Evolutionary conservation across 2,888 invertebrate species (phyloP), one percentile per base, ranked within the genome.

Genomic region (Fragum sueziense): DNA sequence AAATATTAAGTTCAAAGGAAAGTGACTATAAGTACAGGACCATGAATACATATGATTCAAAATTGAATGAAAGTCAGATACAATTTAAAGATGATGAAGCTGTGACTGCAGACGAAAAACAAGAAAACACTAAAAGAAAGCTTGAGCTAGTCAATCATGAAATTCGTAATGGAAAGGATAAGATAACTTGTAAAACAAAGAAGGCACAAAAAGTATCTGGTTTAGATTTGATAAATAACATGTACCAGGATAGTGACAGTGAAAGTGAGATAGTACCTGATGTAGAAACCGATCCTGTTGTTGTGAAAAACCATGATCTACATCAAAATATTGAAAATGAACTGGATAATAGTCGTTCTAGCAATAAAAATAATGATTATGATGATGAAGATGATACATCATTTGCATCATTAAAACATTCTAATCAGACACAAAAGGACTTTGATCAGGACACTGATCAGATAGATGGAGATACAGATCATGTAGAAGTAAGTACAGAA

Each of bases 311-410:
- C n/a, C n/a, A n/a, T n/a, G n/a, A n/a, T n/a, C n/a, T n/a, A 27
- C 25, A 34, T 65, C 2, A 29, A n/a, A n/a, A 70, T 65, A n/a
- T 14, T 37, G 34, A 20, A 37, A 68, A 20, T 37, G 33, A 41
- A 54, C 17, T 65, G 29, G 62, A 62, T 29, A 34, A 29, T 69
- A 69, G 61, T 59, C 65, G 22, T 20, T 34, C 57, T 71, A 69
- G 61, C 65, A 62, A n/a, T 29, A 22, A 54, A 20, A 22, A 54
- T 11, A 22, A 54, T 54, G 54, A 54, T 54, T 11, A 22, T 22
- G 14, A 62, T 52, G 69, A 72, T 51, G 34, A 27, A 59, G 52
- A 37, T 70, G 52, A 70, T 54, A n/a, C n/a, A n/a, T n/a, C n/a
- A n/a, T n/a, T n/a, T n/a, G n/a, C n/a, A n/a, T n/a, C n/a, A n/a